A percentile compares a stretch with the other conserved stretches of the same genome.
phyloP scores from a whole-genome alignment of 2,888 invertebrate genomes.

The Norana najaformis region DNA sequence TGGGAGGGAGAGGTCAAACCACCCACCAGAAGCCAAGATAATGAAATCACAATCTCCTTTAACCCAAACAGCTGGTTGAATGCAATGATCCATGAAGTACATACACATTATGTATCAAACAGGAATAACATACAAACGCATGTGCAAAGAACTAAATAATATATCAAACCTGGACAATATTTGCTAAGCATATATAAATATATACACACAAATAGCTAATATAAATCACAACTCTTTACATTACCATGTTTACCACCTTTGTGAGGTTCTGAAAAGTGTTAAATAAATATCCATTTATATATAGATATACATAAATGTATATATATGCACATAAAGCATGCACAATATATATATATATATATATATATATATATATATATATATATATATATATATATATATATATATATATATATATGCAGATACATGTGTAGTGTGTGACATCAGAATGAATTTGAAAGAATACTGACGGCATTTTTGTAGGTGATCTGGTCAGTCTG shows the following conservation, averaged over 20 bases:
- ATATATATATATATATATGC: slow-evolving; percentile 27
- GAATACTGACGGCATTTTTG: slow-evolving; percentile 1
- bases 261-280: too few relatives aligned
- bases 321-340: neutral
- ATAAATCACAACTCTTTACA: too few relatives aligned
- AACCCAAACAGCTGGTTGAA: neutral
- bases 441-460: neutral
- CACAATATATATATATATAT: neutral
- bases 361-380: slow-evolving; percentile 40
- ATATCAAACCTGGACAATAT: neutral
- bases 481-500: neutral
- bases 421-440: neutral
- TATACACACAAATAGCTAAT: neutral
- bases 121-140: neutral
- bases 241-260: too few relatives aligned
- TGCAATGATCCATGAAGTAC: neutral
- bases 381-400: slow-evolving; percentile 31
- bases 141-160: neutral
- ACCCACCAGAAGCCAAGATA: too few relatives aligned
- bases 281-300: neutral
- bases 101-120: neutral
- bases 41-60: neutral
- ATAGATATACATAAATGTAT: neutral
- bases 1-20: neutral
- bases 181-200: neutral